Evolutionary conservation across 37 sponge, comb jelly and placozoan species (phyloP).

Genomic region (Dysidea cf. avara): DNA sequence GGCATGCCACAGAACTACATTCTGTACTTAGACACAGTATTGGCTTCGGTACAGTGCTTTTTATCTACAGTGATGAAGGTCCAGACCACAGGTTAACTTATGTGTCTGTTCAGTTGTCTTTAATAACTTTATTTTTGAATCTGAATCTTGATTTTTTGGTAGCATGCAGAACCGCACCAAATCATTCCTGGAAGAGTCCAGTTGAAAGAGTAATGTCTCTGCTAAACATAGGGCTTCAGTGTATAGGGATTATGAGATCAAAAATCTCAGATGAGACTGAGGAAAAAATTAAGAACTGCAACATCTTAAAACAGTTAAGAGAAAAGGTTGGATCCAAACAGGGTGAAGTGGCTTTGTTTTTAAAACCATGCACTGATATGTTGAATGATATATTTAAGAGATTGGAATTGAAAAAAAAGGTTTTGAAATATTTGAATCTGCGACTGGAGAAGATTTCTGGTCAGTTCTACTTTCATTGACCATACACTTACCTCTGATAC

Average conservation of each 20-base stretch:
- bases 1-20: slow-evolving; percentile 41
- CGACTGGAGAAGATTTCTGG: slow-evolving; percentile 12
- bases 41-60: slow-evolving; percentile 16
- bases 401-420: slow-evolving; percentile 26
- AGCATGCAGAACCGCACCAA: too few species aligned
- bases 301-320: background rate
- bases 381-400: background rate
- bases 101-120: slow-evolving; percentile 29
- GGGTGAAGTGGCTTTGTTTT: slow-evolving; percentile 1
- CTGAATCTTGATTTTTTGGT: too few species aligned
- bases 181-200: slow-evolving; percentile 42
- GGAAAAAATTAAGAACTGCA: background rate
- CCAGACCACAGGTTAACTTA: slow-evolving; percentile 60
- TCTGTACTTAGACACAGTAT: background rate
- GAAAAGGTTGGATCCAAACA: too few species aligned
- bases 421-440: slow-evolving; percentile 7
- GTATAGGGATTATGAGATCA: slow-evolving; percentile 36
- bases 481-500: background rate
- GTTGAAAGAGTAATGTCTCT: slow-evolving; percentile 12
- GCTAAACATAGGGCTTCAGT: slow-evolving; percentile 45
- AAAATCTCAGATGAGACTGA: slow-evolving; percentile 19
- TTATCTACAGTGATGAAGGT: slow-evolving; percentile 53
- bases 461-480: background rate
- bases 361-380: slow-evolving; percentile 15
- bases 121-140: too few species aligned